Evolutionary conservation across 1,140 invertebrate species (phyloP).

Genomic region (Lordiphosa mommai): DNA sequence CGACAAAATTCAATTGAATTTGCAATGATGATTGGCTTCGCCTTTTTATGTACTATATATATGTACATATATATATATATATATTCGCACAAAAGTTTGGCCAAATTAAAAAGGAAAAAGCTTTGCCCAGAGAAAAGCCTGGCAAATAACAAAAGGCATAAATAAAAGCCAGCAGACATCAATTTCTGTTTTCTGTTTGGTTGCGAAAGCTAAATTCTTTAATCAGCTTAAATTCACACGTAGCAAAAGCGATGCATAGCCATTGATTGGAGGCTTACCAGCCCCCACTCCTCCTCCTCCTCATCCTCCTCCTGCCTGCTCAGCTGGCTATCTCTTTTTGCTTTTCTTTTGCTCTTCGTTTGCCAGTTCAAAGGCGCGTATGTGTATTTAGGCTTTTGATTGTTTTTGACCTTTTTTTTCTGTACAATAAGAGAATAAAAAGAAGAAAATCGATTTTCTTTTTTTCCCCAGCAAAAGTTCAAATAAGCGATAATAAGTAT

Average conservation of each 20-base stretch:
- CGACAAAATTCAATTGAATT: constrained; percentile 75
- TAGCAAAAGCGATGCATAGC: constrained; percentile 72
- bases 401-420: constrained; percentile 72
- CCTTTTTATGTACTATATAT: constrained; percentile 35
- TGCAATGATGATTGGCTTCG: constrained; percentile 68
- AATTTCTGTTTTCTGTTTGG: constrained; percentile 46
- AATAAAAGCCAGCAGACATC: constrained; percentile 66
- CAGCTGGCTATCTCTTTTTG: constrained; percentile 23
- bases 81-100: not conserved
- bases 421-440: constrained; percentile 39
- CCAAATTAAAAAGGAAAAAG: constrained; percentile 63
- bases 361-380: constrained; percentile 73
- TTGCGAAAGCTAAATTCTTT: constrained; percentile 64
- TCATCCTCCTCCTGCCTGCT: not conserved
- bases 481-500: constrained; percentile 78
- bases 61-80: not conserved
- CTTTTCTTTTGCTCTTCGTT: constrained; percentile 56
- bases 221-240: constrained; percentile 79
- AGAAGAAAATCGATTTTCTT: constrained; percentile 62
- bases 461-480: constrained; percentile 62
- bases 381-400: constrained; percentile 77
- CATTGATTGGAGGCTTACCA: constrained; percentile 71
- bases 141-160: constrained; percentile 37
- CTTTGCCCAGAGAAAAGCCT: constrained; percentile 59
- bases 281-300: not conserved